Evolutionary conservation across 2,888 invertebrate genomes (phyloP), one percentile per base, ranked within the genome.

Genomic region (Zhengitettix transpicula): DNA sequence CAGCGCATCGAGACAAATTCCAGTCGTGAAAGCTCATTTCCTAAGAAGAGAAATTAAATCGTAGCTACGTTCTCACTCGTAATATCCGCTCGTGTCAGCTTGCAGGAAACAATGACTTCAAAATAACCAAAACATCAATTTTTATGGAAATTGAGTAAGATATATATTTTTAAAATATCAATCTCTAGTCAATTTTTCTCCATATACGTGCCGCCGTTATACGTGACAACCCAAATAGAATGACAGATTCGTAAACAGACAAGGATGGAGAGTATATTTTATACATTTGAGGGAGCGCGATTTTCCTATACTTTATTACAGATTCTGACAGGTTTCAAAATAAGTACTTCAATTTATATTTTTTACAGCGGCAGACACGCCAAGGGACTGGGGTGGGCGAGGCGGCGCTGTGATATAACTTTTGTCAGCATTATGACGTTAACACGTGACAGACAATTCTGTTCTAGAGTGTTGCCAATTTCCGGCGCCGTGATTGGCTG

Each of bases 391-490:
- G 12, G 12, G 12, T n/a, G 47, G 47, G 47, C 12, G n/a, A 47
- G 47, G 47, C 14, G 47, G 47, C n/a, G 47, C 14, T 47, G 47
- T 47, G 47, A 47, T 47, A 47, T 47, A 47, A 47, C 41, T 55
- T 55, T 55, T 55, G 55, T 55, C 55, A 55, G 40, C 40, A 40
- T 55, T 55, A 55, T 57, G 57, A 57, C 57, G 42, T 40, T 42
- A 42, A 57, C 28, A 58, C 55, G 51, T 55, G 60, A 52, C 52
- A 60, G 60, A 56, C 60, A 62, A 60, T 60, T 62, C 58, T 62
- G 62, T 40, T 54, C 57, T 40, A 58, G 54, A 60, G 57, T 57
- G 60, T 56, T 58, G 60, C 58, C 62, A 62, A 62, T 60, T 62
- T 62, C 60, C 62, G 56, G 59, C 55, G 16, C 56, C 12, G 54